Conservation (phyloP, 2,113 vertebrate species). For the Tautogolabrus adspersus region DNA sequence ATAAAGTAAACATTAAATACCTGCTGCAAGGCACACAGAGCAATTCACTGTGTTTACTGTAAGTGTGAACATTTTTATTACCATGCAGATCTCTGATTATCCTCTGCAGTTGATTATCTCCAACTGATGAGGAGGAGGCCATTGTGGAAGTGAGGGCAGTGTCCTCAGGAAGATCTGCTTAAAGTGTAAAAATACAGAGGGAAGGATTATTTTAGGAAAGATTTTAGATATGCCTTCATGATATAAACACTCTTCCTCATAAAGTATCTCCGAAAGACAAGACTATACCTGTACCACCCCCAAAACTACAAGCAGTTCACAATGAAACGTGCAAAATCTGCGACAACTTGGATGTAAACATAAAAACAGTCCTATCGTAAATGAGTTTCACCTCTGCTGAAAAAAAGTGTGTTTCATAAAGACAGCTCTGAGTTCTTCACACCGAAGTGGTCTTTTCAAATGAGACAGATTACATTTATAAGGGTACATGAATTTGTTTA, state of each 20-base stretch:
- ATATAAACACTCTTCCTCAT: not conserved
- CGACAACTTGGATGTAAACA: not conserved
- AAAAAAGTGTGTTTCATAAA: not conserved
- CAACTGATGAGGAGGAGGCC: slow-evolving; percentile 83
- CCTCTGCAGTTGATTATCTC: slow-evolving; percentile 93
- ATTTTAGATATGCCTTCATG: not conserved
- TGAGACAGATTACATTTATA: not conserved
- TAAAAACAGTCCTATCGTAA: slow-evolving; percentile 5
- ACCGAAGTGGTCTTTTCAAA: not conserved
- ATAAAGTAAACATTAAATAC: not conserved
- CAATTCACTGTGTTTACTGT: not conserved
- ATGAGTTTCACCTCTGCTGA: not conserved
- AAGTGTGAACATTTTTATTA: slow-evolving; percentile 63
- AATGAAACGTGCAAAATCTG: not conserved
- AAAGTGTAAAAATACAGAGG: slow-evolving; percentile 1
- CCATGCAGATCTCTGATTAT: slow-evolving; percentile 94
- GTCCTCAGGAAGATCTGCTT: slow-evolving; percentile 31
- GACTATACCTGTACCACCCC: not conserved
- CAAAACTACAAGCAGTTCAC: not conserved
- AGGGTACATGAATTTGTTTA: no score
- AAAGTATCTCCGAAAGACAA: not conserved
- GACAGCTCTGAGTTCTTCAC: not conserved
- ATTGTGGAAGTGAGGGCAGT: slow-evolving; percentile 72
- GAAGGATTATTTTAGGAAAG: not conserved
- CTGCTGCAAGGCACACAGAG: not conserved